phyloP scores from a whole-genome alignment of 2,113 vertebrate genomes.

The Sturnus vulgaris region DNA sequence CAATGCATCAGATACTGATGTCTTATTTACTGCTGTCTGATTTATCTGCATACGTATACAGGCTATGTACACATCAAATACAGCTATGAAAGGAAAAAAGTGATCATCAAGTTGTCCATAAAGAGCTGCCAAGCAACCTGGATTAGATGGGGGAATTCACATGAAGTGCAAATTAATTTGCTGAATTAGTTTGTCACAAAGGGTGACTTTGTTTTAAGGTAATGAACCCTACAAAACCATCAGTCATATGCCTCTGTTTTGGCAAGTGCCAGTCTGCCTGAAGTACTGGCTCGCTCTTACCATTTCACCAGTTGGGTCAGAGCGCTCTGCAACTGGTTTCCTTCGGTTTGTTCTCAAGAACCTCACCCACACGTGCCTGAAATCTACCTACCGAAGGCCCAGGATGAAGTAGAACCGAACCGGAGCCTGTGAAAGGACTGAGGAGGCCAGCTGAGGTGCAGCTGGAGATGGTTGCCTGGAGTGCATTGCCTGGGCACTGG shows the following conservation, averaged over 20 bases:
- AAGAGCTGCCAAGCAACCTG: background rate
- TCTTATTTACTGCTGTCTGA: too few relatives aligned
- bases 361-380: background rate
- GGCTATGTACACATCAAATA: background rate
- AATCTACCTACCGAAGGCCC: background rate
- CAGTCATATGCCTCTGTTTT: background rate
- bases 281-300: background rate
- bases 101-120: accelerated
- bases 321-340: background rate
- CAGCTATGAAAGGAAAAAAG: background rate
- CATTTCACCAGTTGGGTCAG: background rate
- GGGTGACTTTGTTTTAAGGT: background rate
- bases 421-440: background rate
- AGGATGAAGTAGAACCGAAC: background rate
- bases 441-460: background rate
- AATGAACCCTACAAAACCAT: background rate
- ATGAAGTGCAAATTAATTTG: background rate
- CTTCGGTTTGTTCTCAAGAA: background rate
- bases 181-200: background rate
- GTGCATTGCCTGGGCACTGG: background rate
- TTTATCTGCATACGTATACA: accelerated
- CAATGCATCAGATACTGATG: background rate
- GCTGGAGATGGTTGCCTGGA: background rate
- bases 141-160: background rate
- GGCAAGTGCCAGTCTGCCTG: background rate